Conservation (phyloP, 2,888 invertebrate genomes). For the Andrena trimmerana region DNA sequence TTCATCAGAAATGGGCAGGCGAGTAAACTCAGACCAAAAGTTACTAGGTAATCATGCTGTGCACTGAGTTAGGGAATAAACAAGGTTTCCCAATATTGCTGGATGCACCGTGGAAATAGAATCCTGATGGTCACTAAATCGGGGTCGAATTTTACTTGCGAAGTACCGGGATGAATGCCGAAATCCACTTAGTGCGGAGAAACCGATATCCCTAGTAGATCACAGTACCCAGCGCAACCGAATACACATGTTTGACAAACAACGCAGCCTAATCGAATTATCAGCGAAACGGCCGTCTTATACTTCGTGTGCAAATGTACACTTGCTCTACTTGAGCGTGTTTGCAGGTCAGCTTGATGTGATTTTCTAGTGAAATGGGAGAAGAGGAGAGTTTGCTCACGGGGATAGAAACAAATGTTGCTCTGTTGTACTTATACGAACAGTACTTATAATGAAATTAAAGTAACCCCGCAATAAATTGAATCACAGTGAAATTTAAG, state of each 20-base stretch:
- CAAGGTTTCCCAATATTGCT: neutral
- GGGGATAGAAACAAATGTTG: neutral
- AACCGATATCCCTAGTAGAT: neutral
- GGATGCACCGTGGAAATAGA: neutral
- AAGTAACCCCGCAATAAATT: neutral
- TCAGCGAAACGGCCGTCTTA: slow-evolving; percentile 14
- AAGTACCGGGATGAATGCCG: neutral
- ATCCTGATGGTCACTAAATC: neutral
- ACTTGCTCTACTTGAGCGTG: neutral
- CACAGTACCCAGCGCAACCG: neutral
- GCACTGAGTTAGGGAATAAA: neutral
- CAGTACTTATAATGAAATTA: neutral
- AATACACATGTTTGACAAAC: slow-evolving; percentile 1
- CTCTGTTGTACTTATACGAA: neutral
- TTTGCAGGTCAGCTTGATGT: slow-evolving; percentile 20
- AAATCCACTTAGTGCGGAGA: neutral
- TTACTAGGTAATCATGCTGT: neutral
- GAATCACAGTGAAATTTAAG: too few species aligned
- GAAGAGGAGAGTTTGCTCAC: neutral
- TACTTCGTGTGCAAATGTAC: neutral
- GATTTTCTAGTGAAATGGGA: slow-evolving; percentile 14
- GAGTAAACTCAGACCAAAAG: neutral
- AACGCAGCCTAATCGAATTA: slow-evolving; percentile 33
- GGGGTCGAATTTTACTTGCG: neutral
- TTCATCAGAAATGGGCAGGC: neutral